Evolutionary conservation across 2,797 vertebrate genomes (phyloP), one percentile per base, ranked within the genome.

Genomic region (Coregonus ussuriensis): DNA sequence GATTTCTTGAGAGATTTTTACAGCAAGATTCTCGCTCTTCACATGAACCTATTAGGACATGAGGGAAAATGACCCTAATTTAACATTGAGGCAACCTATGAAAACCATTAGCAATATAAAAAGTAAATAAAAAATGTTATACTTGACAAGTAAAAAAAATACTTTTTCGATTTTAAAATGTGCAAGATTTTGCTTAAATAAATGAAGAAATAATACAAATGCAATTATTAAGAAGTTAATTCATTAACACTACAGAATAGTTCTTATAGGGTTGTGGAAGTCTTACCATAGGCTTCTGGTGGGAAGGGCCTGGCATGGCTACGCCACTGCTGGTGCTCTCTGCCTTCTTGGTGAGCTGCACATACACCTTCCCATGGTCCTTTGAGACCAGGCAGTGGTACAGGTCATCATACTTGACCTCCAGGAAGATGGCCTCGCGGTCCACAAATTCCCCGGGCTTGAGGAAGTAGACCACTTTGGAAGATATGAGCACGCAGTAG

Each of bases 301-400:
- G 98, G 0, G 98, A 98, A 0, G 97, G 96, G 18, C 98, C 98
- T 0, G 98, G 97, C 59, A 99, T 98, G 16, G 97, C 94, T 68
- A 99, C 95, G 0, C 97, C 97, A 0, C 98, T 99, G 74, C 96
- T 95, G 0, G 93, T 95, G 85, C 85, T 97, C 56, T 96, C 96
- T 0, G 98, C 97, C 87, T 98, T 99, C 92, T 98, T 99, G 4
- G 98, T 99, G 79, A 99, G 92, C 91, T 99, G 98, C 72, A 99
- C 95, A 0, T 99, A 99, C 0, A 98, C 95, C 25, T 97, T 98
- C 29, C 97, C 97, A 0, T 98, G 97, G 86, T 99, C 98, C 87
- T 95, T 98, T 6, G 96, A 99, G 82, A 99, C 96, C 11, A 99
- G 96, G 88, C 98, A 99, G 91, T 99, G 98, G 87, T 97, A 99